Evolutionary conservation across 1,140 invertebrate species (phyloP).

Genomic region (Drepana arcuata): DNA sequence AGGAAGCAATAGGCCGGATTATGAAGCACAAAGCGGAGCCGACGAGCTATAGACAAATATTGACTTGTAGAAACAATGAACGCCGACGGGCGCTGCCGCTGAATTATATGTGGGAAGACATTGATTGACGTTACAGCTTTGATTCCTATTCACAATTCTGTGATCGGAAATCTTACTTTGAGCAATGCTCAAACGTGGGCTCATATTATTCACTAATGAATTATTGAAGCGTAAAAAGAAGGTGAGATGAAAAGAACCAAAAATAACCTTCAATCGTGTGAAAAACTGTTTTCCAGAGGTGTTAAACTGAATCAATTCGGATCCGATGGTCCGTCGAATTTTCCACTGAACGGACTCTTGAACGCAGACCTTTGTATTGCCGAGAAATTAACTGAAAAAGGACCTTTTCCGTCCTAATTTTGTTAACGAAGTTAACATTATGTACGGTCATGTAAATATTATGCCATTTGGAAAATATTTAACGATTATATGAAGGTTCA

Average conservation of each 20-base stretch:
- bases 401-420: constrained; percentile 56
- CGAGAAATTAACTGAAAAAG: constrained; percentile 48
- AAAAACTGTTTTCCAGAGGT: constrained; percentile 66
- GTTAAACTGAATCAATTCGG: constrained; percentile 58
- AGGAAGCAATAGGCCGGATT: constrained; percentile 49
- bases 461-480: constrained; percentile 7
- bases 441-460: constrained; percentile 23
- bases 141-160: constrained; percentile 9
- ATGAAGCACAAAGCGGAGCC: constrained; percentile 50
- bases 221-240: constrained; percentile 43
- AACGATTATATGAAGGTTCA: no score
- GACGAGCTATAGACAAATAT: constrained; percentile 58
- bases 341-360: constrained; percentile 60
- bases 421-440: constrained; percentile 34
- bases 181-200: neutral
- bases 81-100: constrained; percentile 14
- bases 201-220: constrained; percentile 16
- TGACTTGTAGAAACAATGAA: constrained; percentile 64
- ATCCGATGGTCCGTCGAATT: constrained; percentile 62
- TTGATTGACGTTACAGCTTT: constrained; percentile 28
- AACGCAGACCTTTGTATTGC: constrained; percentile 54
- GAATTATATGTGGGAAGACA: constrained; percentile 34
- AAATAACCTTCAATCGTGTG: constrained; percentile 63
- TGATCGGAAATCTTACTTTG: neutral
- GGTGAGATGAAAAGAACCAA: constrained; percentile 64